A percentile compares a stretch with the other conserved stretches of the same genome.
Conservation (phyloP, 2,797 vertebrate species). For the Alcedo atthis region DNA sequence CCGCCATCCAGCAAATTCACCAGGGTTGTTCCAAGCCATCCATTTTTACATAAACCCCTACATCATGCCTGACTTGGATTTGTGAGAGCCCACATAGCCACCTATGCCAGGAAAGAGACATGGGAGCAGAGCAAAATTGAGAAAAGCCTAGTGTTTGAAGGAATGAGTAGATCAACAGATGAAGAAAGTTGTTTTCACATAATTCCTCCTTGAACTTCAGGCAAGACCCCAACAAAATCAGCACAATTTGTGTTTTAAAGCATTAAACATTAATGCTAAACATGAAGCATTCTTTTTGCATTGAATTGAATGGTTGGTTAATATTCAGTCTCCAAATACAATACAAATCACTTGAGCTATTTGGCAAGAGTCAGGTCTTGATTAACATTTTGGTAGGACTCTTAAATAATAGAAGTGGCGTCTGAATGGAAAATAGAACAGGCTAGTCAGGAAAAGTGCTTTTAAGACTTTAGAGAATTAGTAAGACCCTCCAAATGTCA, state of each 20-base stretch:
- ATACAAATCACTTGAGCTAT: background rate
- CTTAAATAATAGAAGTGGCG: constrained; percentile 54
- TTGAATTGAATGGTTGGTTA: background rate
- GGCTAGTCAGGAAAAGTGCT: background rate
- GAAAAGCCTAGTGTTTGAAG: background rate
- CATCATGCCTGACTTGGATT: background rate
- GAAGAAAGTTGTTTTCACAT: background rate
- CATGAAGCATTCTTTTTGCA: background rate
- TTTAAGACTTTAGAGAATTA: constrained; percentile 41
- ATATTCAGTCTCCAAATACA: constrained; percentile 27
- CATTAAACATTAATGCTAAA: background rate
- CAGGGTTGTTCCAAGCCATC: background rate
- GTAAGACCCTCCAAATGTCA: constrained; percentile 55
- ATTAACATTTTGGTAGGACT: constrained; percentile 22
- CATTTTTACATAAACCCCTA: background rate
- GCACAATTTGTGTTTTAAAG: background rate
- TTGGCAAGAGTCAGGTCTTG: background rate
- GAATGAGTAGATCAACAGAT: background rate
- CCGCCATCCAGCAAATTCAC: background rate
- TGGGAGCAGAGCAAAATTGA: fast-evolving
- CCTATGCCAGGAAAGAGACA: background rate
- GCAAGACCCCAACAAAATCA: background rate
- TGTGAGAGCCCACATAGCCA: background rate
- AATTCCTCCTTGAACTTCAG: background rate
- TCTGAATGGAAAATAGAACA: constrained; percentile 54